Base-by-base conservation (phyloP, 2,113 vertebrate species). In the Rhinopomastus cyanomelas region DNA sequence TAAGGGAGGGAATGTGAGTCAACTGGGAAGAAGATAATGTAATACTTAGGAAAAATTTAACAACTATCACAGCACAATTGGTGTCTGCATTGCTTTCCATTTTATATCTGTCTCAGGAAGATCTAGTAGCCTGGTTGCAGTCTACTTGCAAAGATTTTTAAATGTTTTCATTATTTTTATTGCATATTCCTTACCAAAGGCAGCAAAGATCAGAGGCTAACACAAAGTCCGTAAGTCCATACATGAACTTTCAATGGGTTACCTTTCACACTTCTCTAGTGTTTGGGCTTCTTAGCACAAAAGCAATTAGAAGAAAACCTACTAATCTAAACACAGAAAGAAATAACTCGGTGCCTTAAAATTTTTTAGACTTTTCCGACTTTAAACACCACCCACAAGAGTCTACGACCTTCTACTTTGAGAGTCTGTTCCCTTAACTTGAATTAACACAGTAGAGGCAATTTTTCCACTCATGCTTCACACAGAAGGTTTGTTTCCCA, bases 401-500 rank as follows among this genome's bases (percentile, higher is more conserved):
- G 19, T 52, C 23, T 74, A 36, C 61, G 80, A 83, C 26, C 29
- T 5, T 16, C 23, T 4, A 8, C 26, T 66, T 71, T 42, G 48
- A 56, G 53, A 74, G 2, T 56, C 44, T 49, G 22, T 74, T 90
- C 34, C 61, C 30, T 90, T 90, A 74, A 61, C 44, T 86, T 88
- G 81, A 87, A 73, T 81, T 93, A 90, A 78, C 53, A 85, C 18
- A 57, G 44, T 48, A 20, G 12, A 86, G 57, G 18, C 53, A 88
- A 65, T 93, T 87, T 93, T 84, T 55, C 66, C 61, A 36, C 32
- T 90, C 57, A 56, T 0, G 0, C 86, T 92, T 87, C 36, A n/a
- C 57, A 87, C 10, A 73, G 78, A 84, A 84, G 66, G 42, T 57
- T 81, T 77, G 72, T 94, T 94, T 90, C 48, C 59, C 66, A 81